phyloP scores from a whole-genome alignment of 2,888 invertebrate genomes.

The Rotaria sp. region DNA sequence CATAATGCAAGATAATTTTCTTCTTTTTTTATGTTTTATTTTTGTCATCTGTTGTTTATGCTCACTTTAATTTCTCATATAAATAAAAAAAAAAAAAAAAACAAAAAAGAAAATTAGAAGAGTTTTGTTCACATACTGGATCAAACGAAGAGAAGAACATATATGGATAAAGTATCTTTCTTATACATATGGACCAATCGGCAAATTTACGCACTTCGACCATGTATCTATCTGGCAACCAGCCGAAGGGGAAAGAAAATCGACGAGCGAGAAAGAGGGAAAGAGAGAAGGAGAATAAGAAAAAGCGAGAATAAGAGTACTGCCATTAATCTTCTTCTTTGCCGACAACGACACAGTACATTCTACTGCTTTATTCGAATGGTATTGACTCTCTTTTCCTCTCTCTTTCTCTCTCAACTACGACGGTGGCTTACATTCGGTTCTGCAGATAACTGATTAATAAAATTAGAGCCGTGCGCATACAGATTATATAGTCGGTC shows the following conservation, averaged over 20 bases:
- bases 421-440: constrained; percentile 1
- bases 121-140: neutral
- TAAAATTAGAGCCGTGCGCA: constrained; percentile 13
- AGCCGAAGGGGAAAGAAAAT: constrained; percentile 6
- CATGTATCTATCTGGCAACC: constrained; percentile 8
- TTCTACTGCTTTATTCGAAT: constrained; percentile 1
- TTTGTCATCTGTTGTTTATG: neutral
- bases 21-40: neutral
- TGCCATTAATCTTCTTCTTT: constrained; percentile 14
- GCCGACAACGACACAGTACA: constrained; percentile 7
- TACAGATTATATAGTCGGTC: constrained; percentile 7
- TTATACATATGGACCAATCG: constrained; percentile 9
- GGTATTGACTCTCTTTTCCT: neutral
- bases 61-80: neutral
- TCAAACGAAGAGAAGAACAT: constrained; percentile 14
- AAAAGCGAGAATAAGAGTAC: neutral
- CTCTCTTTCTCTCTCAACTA: neutral
- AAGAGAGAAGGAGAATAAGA: neutral
- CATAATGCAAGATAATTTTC: neutral
- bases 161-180: constrained; percentile 5
- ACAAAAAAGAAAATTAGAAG: neutral
- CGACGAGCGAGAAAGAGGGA: neutral
- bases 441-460: constrained; percentile 10
- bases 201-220: constrained; percentile 13
- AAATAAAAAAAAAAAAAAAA: neutral